Evolutionary conservation across 2,888 invertebrate species (phyloP), one percentile per base, ranked within the genome.

Genomic region (Phania funesta): DNA sequence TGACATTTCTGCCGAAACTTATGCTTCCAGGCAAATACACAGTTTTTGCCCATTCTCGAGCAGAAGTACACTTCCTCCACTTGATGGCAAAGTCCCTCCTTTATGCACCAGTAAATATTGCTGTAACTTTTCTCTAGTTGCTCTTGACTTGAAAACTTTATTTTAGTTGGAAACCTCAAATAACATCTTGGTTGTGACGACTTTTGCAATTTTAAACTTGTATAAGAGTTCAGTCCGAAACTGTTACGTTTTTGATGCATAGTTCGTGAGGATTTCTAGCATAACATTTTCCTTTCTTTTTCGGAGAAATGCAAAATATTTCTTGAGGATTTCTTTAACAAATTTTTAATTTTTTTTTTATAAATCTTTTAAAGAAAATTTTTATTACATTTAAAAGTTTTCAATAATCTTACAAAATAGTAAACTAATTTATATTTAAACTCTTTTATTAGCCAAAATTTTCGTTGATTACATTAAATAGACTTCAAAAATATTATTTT

Each of bases 21-120:
- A n/a, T 84, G 84, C 24, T 86, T 86, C 86, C 86, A 86, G 26
- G 84, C 80, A 67, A 86, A 85, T n/a, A 85, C 84, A 35, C 86
- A 85, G 13, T 68, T 77, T 8, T 75, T 83, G 29, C 77, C 67
- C 64, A 84, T 54, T 67, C 84, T 32, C 20, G 71, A 75, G 32
- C 70, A 58, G 32, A 86, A 85, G 71, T 83, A 85, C 52, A 86
- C 84, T 65, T 85, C 84, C 62, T 85, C 84, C 65, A 85, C 82
- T 74, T 82, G 84, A 24, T 85, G 83, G 70, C 84, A 85, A 74
- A 84, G 81, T 64, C 84, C 85, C 50, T 84, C 84, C 71, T 81
- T 80, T 60, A 84, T 74, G 77, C 76, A 78, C 75, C 86, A 86
- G n/a, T 56, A 11, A 6, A 35, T 29, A 56, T 20, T 54, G 11